Evolutionary conservation across 2,113 vertebrate genomes (phyloP), one percentile per base, ranked within the genome.

Genomic region (Alligator mississippiensis): DNA sequence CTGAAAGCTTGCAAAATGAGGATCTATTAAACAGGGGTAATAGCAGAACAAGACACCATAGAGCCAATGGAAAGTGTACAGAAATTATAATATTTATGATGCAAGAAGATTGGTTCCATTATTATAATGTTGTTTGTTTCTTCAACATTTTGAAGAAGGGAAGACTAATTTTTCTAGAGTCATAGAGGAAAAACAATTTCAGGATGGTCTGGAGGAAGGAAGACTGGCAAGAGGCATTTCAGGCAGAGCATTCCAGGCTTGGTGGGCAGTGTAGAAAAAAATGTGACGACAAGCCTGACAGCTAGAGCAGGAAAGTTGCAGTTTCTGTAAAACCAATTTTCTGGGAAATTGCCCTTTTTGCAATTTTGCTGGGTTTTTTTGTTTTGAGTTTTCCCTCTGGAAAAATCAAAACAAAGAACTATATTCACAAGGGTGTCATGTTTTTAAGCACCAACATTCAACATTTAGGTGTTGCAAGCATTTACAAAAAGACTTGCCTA

Each of bases 101-200:
- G 14, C 25, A 4, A 25, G 1, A 47, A 77, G 47, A 34, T 64
- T 64, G 64, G 74, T 75, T 14, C 30, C 30, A 64, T 18, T 61
- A 80, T 90, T 77, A 19, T 12, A n/a, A 28, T 0, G 0, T 30
- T 74, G 19, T 47, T 30, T 47, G 3, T 59, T 86, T 82, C 15
- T 24, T 15, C 34, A 79, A 5, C 79, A 6, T 8, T 62, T 79
- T 57, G 64, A 84, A 68, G 61, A 77, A 77, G 3, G 14, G 3
- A 85, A 62, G 5, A 12, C 21, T 47, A 24, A 13, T 30, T 80
- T 91, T 94, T 82, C n/a, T 59, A 79, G 54, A 13, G 5, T 75
- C 4, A 19, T 54, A 54, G 38, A 30, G 9, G 4, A 90, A n/a
- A 12, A 76, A 57, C 77, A 77, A 12, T 13, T 74, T 72, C 34